Base-by-base conservation (phyloP, 1,140 invertebrate genomes). In the Pseudobourletiella spinata region DNA sequence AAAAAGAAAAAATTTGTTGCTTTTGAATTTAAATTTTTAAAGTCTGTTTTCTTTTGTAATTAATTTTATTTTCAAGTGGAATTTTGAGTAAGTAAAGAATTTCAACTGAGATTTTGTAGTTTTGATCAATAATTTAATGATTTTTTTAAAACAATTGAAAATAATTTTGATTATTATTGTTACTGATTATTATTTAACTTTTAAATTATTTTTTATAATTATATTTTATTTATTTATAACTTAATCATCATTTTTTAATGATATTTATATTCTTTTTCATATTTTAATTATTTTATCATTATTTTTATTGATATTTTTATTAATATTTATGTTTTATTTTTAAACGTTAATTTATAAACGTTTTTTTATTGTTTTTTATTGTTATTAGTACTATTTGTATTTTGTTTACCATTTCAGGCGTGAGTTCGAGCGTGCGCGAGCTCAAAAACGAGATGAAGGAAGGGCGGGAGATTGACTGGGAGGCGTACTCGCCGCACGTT, bases 401-500 rank as follows among this genome's bases (percentile, higher is more conserved):
- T 39, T 39, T 39, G 29, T 11, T 57, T 59, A 50, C 50, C 56
- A 22, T 56, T 65, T 63, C 65, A 56, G 63, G 76, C 69, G 73
- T 76, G n/a, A 76, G 71, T 55, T 88, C 86, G 0, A 86, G 88
- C 75, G 86, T 88, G 1, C 82, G 82, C 68, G 86, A 88, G 74
- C 74, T 89, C 14, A 86, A 87, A 68, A 73, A 75, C 16, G 80
- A 84, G 63, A 84, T 90, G 77, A 86, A 89, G 74, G 84, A 86
- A 72, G 78, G 77, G 39, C 81, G 80, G 55, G 84, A 86, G 56
- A 78, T 82, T 20, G 82, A 84, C 56, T 81, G 78, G 73, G 83
- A 86, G 55, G 75, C 81, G 65, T 88, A 87, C 77, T 78, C 86
- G 44, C 86, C 96, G 50, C 93, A 96, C 76, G 91, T 95, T 3